Conservation (phyloP, 2,797 vertebrate genomes). For the Hipposideros larvatus region DNA sequence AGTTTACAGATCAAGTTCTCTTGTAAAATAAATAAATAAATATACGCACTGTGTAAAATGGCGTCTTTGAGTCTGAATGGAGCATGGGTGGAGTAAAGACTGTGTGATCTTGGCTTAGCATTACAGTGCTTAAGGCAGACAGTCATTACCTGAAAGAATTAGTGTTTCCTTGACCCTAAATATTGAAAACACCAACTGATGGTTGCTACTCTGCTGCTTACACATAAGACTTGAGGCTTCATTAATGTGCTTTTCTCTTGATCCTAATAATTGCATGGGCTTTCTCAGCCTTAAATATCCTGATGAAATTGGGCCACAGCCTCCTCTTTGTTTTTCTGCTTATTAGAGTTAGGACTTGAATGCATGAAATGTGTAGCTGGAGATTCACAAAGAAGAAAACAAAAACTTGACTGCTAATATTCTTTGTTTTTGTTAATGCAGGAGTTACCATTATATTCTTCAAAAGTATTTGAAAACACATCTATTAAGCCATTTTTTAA, state of each 20-base stretch:
- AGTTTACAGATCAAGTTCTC: constrained; percentile 85
- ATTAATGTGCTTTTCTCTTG: constrained; percentile 74
- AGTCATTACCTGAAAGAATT: constrained; percentile 58
- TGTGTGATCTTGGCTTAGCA: constrained; percentile 59
- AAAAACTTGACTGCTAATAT: not conserved
- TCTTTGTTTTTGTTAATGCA: constrained; percentile 7
- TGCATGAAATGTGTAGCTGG: not conserved
- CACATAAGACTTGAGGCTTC: constrained; percentile 58
- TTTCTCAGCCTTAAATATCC: constrained; percentile 58
- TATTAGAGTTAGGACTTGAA: constrained; percentile 8
- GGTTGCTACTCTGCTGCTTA: not conserved
- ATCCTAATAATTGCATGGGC: constrained; percentile 68
- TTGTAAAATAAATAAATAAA: constrained; percentile 71
- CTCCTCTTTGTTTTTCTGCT: constrained; percentile 56
- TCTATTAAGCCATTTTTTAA: not conserved
- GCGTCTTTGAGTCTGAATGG: not conserved
- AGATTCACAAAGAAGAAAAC: constrained; percentile 14
- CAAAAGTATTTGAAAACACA: constrained; percentile 37
- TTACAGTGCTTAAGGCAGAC: constrained; percentile 36
- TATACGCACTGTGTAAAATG: constrained; percentile 58
- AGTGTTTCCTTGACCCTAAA: not conserved
- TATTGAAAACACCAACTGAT: constrained; percentile 51
- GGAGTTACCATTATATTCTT: not conserved
- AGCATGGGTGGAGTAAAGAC: not conserved
- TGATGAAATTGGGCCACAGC: constrained; percentile 3